A percentile compares a stretch with the other conserved stretches of the same genome.
Evolutionary conservation across 2,797 vertebrate genomes (phyloP).

Genomic region (Sebastes melanostomus): DNA sequence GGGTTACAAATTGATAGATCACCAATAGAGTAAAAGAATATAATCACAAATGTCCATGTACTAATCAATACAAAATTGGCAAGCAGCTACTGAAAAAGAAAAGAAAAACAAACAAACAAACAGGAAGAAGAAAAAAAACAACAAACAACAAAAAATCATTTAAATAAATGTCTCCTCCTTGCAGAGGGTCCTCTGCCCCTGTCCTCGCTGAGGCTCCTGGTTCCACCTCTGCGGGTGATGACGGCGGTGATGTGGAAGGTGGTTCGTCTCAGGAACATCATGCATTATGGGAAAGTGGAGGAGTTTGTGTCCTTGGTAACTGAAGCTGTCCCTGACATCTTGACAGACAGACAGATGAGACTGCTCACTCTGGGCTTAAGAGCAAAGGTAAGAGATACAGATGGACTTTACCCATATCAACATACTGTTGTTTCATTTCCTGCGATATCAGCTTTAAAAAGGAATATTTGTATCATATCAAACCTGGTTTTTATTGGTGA

Average conservation of each 20-base stretch:
- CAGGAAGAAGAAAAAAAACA: no score
- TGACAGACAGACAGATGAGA: slow-evolving; percentile 49
- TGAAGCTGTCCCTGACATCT: slow-evolving; percentile 66
- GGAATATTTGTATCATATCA: not conserved
- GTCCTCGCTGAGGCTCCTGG: slow-evolving; percentile 61
- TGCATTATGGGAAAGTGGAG: slow-evolving; percentile 68
- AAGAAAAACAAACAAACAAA: no score
- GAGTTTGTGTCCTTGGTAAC: slow-evolving; percentile 69
- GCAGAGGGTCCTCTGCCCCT: slow-evolving; percentile 45
- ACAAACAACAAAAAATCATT: no score
- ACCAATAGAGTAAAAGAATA: no score
- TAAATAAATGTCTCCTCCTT: not conserved
- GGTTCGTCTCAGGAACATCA: slow-evolving; percentile 48
- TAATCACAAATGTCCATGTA: no score
- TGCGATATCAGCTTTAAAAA: not conserved
- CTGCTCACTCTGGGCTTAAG: slow-evolving; percentile 68
- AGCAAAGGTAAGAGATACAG: slow-evolving; percentile 54
- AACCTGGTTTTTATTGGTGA: not conserved
- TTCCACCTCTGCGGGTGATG: slow-evolving; percentile 66
- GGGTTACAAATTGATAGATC: no score
- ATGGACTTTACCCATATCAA: accelerated
- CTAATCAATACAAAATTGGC: no score
- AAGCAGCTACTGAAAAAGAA: no score
- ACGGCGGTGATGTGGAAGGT: slow-evolving; percentile 71
- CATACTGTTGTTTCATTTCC: not conserved